Evolutionary conservation across 2,113 vertebrate genomes (phyloP).

Genomic region (Romanogobio albipinnatus): DNA sequence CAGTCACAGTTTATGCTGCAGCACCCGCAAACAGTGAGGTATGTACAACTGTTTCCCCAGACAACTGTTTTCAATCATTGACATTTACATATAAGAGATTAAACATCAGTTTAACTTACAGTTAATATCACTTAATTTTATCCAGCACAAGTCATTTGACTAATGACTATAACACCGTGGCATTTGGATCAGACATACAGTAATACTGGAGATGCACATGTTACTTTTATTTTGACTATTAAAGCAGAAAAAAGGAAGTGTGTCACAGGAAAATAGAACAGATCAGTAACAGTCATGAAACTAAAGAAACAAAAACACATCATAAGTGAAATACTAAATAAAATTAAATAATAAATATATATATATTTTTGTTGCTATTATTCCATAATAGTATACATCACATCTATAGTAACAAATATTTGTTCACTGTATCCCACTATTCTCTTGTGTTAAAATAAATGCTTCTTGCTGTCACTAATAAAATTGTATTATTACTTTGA

Average conservation of each 20-base stretch:
- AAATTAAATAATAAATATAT: neutral
- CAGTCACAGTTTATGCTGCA: neutral
- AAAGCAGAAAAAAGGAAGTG: neutral
- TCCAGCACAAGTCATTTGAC: neutral
- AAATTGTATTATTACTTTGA: neutral
- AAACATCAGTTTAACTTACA: neutral
- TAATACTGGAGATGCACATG: neutral
- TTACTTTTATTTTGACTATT: neutral
- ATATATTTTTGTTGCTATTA: neutral
- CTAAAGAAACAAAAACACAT: neutral
- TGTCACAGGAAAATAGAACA: neutral
- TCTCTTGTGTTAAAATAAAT: neutral
- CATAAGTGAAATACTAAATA: neutral
- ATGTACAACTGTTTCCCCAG: neutral
- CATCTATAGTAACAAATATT: neutral
- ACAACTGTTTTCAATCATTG: neutral
- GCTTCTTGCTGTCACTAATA: neutral
- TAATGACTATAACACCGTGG: neutral
- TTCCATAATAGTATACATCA: neutral
- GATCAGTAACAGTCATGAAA: neutral
- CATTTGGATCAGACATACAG: neutral
- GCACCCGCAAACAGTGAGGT: conserved; percentile 27
- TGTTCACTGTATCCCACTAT: neutral
- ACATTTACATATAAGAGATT: neutral
- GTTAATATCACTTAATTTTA: neutral